Conservation (phyloP, 2,113 vertebrate genomes). For the Dunckerocampus dactyliophorus region DNA sequence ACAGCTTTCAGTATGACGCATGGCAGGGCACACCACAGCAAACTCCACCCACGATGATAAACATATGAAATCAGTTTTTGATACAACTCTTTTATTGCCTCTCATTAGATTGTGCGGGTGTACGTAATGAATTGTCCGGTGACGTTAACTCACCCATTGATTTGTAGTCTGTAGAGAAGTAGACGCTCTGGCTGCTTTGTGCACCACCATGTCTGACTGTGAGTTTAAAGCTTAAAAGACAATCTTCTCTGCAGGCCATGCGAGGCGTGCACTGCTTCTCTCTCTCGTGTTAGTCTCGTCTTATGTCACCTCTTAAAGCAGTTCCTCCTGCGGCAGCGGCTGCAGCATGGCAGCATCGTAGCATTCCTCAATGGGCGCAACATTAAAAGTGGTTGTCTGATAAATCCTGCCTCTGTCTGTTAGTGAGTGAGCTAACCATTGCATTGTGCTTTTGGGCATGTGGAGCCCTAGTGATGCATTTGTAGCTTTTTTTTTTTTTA, state of each 20-base stretch:
- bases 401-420: constrained; percentile 38
- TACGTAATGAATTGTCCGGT: background rate
- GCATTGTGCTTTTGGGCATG: constrained; percentile 27
- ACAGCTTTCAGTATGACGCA: no score
- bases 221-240: background rate
- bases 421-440: constrained; percentile 16
- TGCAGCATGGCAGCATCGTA: constrained; percentile 20
- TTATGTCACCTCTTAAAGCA: constrained; percentile 36
- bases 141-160: background rate
- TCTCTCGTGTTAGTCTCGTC: constrained; percentile 10
- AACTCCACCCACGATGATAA: no score
- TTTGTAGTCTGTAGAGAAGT: background rate
- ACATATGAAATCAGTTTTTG: no score
- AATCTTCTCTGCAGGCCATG: constrained; percentile 11
- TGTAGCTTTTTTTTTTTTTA: background rate
- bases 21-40: no score
- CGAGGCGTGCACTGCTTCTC: constrained; percentile 10
- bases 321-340: constrained; percentile 11
- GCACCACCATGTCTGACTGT: background rate
- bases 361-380: constrained; percentile 36
- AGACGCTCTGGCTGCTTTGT: background rate
- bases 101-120: no score
- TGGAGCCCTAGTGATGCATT: constrained; percentile 22
- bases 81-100: no score
- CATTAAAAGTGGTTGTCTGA: constrained; percentile 31